Base-by-base conservation (phyloP, 2,888 invertebrate species). In the Erpobdella octoculata region DNA sequence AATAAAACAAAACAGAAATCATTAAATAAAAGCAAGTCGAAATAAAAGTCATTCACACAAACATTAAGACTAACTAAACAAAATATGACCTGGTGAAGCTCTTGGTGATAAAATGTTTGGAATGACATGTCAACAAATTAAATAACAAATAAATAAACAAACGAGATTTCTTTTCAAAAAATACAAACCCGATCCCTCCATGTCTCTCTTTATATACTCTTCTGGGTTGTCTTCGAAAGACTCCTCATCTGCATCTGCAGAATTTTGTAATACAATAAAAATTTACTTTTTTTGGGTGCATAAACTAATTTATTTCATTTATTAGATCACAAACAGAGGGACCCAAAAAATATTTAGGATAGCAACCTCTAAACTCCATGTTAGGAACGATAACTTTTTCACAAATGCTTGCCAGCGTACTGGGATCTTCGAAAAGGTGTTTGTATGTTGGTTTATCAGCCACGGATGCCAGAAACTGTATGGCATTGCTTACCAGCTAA, bases 381-480 rank as follows among this genome's bases (percentile, higher is more conserved):
- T 97, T 98, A 0, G 97, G 96, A 78, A 98, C 93, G 78, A 98
- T 91, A n/a, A 98, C 93, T 83, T 94, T 94, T 82, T 97, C 93
- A 83, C 96, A 97, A 76, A 96, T 94, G 78, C 89, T 91, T 76
- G 90, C 89, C 6, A 97, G 86, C 2, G 91, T 91, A 66, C 87
- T 87, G 0, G 91, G 89, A 81, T 92, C 91, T 82, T 93, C 92
- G 81, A 98, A 98, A 37, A 97, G 84, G 76, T 88, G 86, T 76
- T 92, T 89, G 83, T 96, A 93, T 75, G 90, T 90, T 53, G 89
- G 87, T 77, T 94, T 88, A 80, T 94, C 93, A 0, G 95, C 96
- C 8, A 98, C 93, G 68, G 92, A 91, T 0, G 94, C 91, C 48
- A 98, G 85, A 83, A 98, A 99, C 80, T 92, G 91, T 41, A 99